Base-by-base conservation (phyloP, 1,140 invertebrate species). In the Aphelenchoides avenae region DNA sequence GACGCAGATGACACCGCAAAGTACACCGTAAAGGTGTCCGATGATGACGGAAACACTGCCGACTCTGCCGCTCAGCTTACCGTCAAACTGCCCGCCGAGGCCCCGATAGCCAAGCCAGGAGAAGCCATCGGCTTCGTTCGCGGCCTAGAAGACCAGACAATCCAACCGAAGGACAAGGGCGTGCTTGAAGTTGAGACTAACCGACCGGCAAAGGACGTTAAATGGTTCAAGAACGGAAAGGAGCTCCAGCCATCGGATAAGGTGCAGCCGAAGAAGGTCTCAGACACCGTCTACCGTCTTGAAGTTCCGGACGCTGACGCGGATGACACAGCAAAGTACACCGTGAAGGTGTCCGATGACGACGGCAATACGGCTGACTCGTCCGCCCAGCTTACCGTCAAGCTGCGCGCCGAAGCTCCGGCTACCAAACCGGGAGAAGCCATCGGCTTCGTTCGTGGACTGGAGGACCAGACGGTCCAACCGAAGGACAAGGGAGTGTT, bases 401-500 rank as follows among this genome's bases (percentile, higher is more conserved):
- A 71, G 40, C 51, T 63, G 11, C 34, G 13, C 42, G 42, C 42
- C 13, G 13, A 13, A 13, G 42, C 13, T 44, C 66, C 61, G 34
- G 42, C 39, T 18, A 43, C 43, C 5, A 65, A 73, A 40, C 42
- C n/a, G n/a, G n/a, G n/a, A n/a, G n/a, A n/a, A n/a, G 29, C 48
- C 13, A 46, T 70, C 27, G 29, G 49, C 51, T 85, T 90, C 71
- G 85, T 81, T 9, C 80, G 84, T 39, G 80, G 81, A 26, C 76
- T 92, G 22, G 75, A 79, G 37, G 85, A 90, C 70, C 80, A 83
- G n/a, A 84, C 83, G 0, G 86, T 87, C 0, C 85, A 83, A 36
- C 87, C 89, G 65, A 88, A 13, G 83, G 83, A 76, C 88, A 87
- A 87, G 82, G 86, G 52, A 85, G 86, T 65, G 82, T 86, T 49